These are phyloP conservation scores for Aphelinus atriplicis DNA, from an alignment of 1,140 invertebrate species.

Conservation along the genomic window DNA sequence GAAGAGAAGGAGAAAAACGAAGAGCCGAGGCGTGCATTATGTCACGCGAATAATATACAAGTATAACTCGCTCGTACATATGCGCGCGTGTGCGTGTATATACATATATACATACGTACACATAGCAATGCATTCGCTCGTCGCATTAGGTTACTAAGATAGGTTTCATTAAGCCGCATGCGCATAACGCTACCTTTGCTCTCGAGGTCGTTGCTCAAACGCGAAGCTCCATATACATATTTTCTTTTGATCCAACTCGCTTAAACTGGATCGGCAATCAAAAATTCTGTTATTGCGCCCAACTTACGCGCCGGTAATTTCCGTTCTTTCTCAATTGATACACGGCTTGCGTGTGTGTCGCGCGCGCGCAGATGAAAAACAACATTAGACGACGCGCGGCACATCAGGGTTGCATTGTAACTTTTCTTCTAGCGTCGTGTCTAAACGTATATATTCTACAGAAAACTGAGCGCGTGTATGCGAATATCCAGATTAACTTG, in stretches of 20 bases:
- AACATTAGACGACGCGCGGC: too few relatives aligned
- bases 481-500: too few relatives aligned
- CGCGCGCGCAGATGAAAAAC: too few relatives aligned
- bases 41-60: background rate
- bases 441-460: too few relatives aligned
- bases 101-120: too few relatives aligned
- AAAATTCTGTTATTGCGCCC: background rate
- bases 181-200: constrained; percentile 9
- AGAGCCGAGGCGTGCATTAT: background rate
- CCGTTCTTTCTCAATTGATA: too few relatives aligned
- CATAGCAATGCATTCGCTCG: background rate
- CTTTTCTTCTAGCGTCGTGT: too few relatives aligned
- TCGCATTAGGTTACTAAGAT: constrained; percentile 11
- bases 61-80: background rate
- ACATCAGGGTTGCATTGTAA: too few relatives aligned
- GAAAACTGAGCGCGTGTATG: too few relatives aligned
- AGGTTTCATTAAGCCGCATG: constrained; percentile 8
- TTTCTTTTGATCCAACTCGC: background rate
- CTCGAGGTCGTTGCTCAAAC: constrained; percentile 24
- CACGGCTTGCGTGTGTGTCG: too few relatives aligned
- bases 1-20: too few relatives aligned
- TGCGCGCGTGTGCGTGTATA: background rate
- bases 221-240: background rate
- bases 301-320: too few relatives aligned
- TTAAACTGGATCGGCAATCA: constrained; percentile 2